These are phyloP conservation scores for Caenorhabditis briggsae DNA, from an alignment of 1,140 invertebrate species.

Conservation along the genomic window DNA sequence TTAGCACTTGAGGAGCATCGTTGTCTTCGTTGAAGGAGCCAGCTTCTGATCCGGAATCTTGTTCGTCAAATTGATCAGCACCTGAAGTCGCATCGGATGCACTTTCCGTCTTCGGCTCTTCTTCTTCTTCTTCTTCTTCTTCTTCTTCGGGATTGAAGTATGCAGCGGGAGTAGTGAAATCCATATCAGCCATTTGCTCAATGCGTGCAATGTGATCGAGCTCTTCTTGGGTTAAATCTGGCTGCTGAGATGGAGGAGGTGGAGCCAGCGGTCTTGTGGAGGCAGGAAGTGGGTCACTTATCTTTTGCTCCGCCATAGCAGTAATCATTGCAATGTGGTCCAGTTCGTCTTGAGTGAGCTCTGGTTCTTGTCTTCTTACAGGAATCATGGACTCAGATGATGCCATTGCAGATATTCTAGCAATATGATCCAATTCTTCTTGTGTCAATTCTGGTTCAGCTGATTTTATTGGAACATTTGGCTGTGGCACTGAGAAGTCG, in stretches of 20 bases:
- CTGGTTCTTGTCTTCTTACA: not conserved
- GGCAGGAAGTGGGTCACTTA: slow-evolving; percentile 17
- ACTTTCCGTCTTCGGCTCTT: slow-evolving; percentile 51
- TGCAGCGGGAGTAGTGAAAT: not conserved
- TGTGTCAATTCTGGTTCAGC: slow-evolving; percentile 2
- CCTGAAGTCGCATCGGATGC: slow-evolving; percentile 52
- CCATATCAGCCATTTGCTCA: slow-evolving; percentile 52
- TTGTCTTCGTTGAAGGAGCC: slow-evolving; percentile 22
- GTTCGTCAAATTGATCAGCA: slow-evolving; percentile 37
- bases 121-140: slow-evolving; percentile 45
- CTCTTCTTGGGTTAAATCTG: slow-evolving; percentile 62
- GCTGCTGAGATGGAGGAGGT: slow-evolving; percentile 22
- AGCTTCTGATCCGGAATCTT: slow-evolving; percentile 36
- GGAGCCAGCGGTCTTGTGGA: slow-evolving; percentile 1
- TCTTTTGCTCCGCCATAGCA: slow-evolving; percentile 45
- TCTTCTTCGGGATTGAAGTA: not conserved
- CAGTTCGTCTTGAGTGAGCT: slow-evolving; percentile 59
- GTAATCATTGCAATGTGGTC: slow-evolving; percentile 58
- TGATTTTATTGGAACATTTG: not conserved
- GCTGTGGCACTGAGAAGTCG: not conserved
- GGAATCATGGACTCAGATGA: slow-evolving; percentile 11
- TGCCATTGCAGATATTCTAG: slow-evolving; percentile 5
- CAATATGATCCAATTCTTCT: slow-evolving; percentile 58
- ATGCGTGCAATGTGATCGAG: slow-evolving; percentile 63
- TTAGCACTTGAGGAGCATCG: slow-evolving; percentile 37